These are phyloP conservation scores for Acanthopagrus latus DNA, from an alignment of 2,797 vertebrate genomes.

Conservation along the genomic window DNA sequence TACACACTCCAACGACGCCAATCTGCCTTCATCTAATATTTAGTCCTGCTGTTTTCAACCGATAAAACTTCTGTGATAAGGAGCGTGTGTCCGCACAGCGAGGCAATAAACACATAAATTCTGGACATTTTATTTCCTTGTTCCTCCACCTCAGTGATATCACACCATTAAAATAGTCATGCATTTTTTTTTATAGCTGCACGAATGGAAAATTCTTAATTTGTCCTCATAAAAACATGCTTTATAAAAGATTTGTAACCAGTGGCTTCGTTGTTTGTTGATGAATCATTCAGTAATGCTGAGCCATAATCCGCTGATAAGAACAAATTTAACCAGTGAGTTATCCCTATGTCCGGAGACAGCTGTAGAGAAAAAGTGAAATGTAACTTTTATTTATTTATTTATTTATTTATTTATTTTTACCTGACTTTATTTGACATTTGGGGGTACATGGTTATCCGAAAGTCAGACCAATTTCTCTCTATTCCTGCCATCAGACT, in stretches of 20 bases:
- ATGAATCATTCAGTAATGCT: background rate
- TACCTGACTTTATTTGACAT: background rate
- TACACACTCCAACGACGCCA: constrained; percentile 35
- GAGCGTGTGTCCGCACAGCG: background rate
- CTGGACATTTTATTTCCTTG: background rate
- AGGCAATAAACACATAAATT: background rate
- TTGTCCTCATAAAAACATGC: no score
- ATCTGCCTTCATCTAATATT: background rate
- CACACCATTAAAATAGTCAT: no score
- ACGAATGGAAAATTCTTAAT: no score
- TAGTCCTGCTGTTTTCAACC: background rate
- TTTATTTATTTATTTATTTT: background rate
- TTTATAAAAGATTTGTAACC: no score
- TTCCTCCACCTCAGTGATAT: no score
- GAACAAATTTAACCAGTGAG: no score
- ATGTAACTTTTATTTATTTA: background rate
- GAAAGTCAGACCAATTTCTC: background rate
- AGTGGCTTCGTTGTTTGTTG: background rate
- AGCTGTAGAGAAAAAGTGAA: background rate
- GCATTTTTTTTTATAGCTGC: background rate
- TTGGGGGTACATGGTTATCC: background rate
- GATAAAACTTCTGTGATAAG: background rate
- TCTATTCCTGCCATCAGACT: background rate
- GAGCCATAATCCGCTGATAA: no score
- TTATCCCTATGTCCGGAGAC: background rate